Percentiles rank a stretch among this genome's conserved stretches.
These are phyloP conservation scores for Entomobrya multifasciata DNA, from an alignment of 2,888 invertebrate species.

Conservation along the genomic window DNA sequence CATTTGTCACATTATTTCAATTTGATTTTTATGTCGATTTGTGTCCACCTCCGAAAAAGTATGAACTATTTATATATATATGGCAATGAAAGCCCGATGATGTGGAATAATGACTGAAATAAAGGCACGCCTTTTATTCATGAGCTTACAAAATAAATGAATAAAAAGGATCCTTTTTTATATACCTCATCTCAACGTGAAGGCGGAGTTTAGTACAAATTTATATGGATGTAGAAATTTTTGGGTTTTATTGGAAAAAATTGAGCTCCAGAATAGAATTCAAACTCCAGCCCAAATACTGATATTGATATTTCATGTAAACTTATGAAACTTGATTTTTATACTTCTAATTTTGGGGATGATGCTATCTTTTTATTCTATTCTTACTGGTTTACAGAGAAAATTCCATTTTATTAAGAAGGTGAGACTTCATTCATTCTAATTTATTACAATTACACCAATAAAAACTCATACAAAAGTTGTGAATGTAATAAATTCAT, in stretches of 20 bases:
- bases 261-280: not conserved
- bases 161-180: constrained; percentile 33
- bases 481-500: not conserved
- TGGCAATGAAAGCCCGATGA: constrained; percentile 65
- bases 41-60: constrained; percentile 54
- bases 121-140: constrained; percentile 68
- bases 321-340: constrained; percentile 25
- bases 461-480: not conserved
- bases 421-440: constrained; percentile 40
- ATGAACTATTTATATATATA: constrained; percentile 62
- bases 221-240: constrained; percentile 52
- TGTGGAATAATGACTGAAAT: constrained; percentile 69
- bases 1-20: constrained; percentile 14
- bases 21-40: constrained; percentile 21
- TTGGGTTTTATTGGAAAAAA: constrained; percentile 57
- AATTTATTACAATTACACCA: constrained; percentile 1
- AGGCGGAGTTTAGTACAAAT: constrained; percentile 50
- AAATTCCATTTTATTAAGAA: constrained; percentile 11
- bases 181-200: constrained; percentile 53
- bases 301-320: not conserved
- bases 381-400: not conserved
- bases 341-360: not conserved
- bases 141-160: constrained; percentile 48
- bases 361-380: not conserved
- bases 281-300: not conserved